phyloP scores from a whole-genome alignment of 2,797 vertebrate species.

The Columba guinea region DNA sequence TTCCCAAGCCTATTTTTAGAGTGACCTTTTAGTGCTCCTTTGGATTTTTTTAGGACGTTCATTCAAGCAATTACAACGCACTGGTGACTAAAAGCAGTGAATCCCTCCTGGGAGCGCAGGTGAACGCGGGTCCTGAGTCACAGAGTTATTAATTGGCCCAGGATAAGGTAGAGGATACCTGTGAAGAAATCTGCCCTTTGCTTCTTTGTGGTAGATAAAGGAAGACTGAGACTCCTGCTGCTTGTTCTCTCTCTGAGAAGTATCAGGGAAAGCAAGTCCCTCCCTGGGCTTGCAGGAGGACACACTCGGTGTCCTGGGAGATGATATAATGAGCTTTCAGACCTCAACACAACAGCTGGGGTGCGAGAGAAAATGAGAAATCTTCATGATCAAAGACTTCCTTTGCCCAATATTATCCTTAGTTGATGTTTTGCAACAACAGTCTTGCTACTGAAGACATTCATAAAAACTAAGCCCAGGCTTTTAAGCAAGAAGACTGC shows the following conservation, averaged over 20 bases:
- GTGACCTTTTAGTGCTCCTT: not conserved
- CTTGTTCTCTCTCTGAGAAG: not conserved
- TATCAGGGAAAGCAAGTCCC: not conserved
- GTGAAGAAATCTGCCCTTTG: not conserved
- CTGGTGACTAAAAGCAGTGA: not conserved
- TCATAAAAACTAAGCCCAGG: not conserved
- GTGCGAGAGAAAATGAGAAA: not conserved
- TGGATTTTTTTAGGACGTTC: conserved; percentile 10
- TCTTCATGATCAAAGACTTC: not conserved
- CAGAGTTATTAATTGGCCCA: not conserved
- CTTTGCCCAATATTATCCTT: not conserved
- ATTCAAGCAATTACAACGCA: not conserved
- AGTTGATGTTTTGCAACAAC: not conserved
- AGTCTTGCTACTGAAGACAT: not conserved
- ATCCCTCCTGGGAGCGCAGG: not conserved
- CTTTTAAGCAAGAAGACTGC: not conserved
- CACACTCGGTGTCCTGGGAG: not conserved
- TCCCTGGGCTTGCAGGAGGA: not conserved
- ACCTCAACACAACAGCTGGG: not conserved
- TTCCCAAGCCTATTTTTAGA: conserved; percentile 23
- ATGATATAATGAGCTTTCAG: not conserved
- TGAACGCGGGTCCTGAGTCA: not conserved
- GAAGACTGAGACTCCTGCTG: not conserved
- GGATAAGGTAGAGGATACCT: not conserved
- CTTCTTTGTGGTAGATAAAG: not conserved